Base-by-base conservation (phyloP, 2,888 invertebrate genomes). In the Cordylochernes scorpioides region DNA sequence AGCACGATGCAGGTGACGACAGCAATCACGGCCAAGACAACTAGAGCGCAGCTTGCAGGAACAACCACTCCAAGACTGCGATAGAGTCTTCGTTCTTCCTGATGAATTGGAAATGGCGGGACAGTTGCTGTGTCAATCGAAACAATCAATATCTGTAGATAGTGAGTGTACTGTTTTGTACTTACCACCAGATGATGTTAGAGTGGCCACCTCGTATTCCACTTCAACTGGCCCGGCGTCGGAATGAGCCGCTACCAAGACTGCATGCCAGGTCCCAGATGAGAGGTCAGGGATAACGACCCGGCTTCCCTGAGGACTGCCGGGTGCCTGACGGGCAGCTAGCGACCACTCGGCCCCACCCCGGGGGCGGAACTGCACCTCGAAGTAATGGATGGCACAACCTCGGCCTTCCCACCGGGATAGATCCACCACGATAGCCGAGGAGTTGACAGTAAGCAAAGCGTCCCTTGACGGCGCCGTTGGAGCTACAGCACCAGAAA, bases 211-310 rank as follows among this genome's bases (percentile, higher is more conserved):
- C 28, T 45, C 46, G 25, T 55, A 48, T 13, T 47, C 42, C 24
- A 47, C 46, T 30, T 53, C 52, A 3, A 54, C 52, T n/a, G 51
- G 48, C 3, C 56, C 57, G 3, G 55, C 54, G 17, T 53, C 51
- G 36, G 50, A 54, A 42, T 51, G 48, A 2, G 54, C 55, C 2
- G 47, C 48, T 12, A 56, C 49, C 15, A 46, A 41, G 42, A 56
- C 45, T n/a, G 47, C 41, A 40, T 57, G 56, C 47, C 52, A 51
- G 2, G 52, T 54, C 7, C 48, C 53, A 2, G 55, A 51, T 14
- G 41, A 48, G 3, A 56, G 42, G 29, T 53, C 45, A 9, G 38
- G 30, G 15, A 45, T 36, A 7, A 40, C 22, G 6, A 44, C 27
- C 3, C 31, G 14, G 17, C 35, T 35, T 19, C 43, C 40, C 9